Base-by-base conservation (phyloP, 2,113 vertebrate species). In the Lamprologus speciosus region DNA sequence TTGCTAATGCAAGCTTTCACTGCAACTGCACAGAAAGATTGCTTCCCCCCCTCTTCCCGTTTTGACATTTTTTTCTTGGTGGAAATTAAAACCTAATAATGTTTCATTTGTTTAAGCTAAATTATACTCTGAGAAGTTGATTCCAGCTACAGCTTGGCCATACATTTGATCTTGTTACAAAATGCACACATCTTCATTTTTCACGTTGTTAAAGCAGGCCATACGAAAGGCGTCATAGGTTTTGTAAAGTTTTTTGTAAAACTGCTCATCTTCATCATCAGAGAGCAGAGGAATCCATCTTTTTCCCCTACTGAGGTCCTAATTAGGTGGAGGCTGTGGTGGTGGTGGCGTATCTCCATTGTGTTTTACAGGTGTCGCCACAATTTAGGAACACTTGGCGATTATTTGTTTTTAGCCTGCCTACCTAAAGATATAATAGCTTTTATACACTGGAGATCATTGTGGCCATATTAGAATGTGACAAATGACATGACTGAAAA, bases 61-160 rank as follows among this genome's bases (percentile, higher is more conserved):
- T 80, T 58, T 86, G 60, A 91, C 87, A 85, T 91, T 91, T 86
- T 14, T 87, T 51, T 80, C 21, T 13, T 16, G 13, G 21, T 54
- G 26, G 37, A 51, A 68, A 68, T 35, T 31, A 45, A 5, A 37
- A 16, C 23, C 40, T 7, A 50, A 31, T n/a, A 42, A 14, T 57
- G 6, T 42, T 84, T 70, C 4, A 28, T 65, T 65, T 78, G 73
- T 50, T 70, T 50, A 73, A 73, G 23, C 28, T 63, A 17, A 35
- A 54, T 12, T 45, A 4, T 58, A 14, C 10, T 47, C 70, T 50
- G 40, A 75, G 23, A 47, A 75, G 14, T 75, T 28, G 4, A 11
- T 26, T 19, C 42, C 42, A 75, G 40, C 45, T 50, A 50, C 9
- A 47, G 70, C 23, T 75, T 45, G 40, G 21, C 23, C 42, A 28